A percentile compares a stretch with the other conserved stretches of the same genome.
These are phyloP conservation scores for Drosophila anceps DNA, from an alignment of 2,888 invertebrate species.

Conservation along the genomic window DNA sequence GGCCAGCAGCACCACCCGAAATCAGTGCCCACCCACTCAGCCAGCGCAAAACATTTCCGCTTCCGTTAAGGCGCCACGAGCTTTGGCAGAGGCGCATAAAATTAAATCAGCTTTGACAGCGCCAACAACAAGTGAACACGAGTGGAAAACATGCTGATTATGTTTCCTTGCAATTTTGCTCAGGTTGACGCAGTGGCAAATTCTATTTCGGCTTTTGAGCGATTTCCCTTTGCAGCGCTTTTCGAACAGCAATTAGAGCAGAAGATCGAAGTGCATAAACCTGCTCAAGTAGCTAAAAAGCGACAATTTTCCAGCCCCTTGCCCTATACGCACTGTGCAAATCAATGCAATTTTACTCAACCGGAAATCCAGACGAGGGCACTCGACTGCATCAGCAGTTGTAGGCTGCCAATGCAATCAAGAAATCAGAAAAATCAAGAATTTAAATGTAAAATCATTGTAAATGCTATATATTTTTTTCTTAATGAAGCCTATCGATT, in stretches of 20 bases:
- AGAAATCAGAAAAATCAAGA: slow-evolving; percentile 2
- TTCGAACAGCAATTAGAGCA: slow-evolving; percentile 69
- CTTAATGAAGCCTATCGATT: not conserved
- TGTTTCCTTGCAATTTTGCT: slow-evolving; percentile 32
- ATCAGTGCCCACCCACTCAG: slow-evolving; percentile 34
- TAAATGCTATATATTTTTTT: not conserved
- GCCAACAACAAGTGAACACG: slow-evolving; percentile 26
- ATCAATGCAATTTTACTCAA: slow-evolving; percentile 19
- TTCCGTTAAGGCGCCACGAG: slow-evolving; percentile 49
- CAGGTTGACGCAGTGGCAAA: slow-evolving; percentile 1
- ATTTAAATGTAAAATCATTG: not conserved
- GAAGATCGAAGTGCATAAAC: slow-evolving; percentile 62
- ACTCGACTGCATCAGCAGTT: slow-evolving; percentile 28
- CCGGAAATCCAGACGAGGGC: slow-evolving; percentile 15
- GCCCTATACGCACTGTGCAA: not conserved
- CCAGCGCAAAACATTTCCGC: slow-evolving; percentile 51
- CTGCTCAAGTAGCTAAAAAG: slow-evolving; percentile 63
- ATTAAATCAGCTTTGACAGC: slow-evolving; percentile 55
- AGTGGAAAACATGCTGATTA: slow-evolving; percentile 38
- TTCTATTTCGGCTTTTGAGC: slow-evolving; percentile 26
- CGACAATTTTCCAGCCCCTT: slow-evolving; percentile 6
- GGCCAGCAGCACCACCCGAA: slow-evolving; percentile 8
- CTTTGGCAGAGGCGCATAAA: slow-evolving; percentile 42
- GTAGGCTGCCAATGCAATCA: slow-evolving; percentile 19
- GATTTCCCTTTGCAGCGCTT: slow-evolving; percentile 24